Base-by-base conservation (phyloP, 2,797 vertebrate genomes). In the Oophaga sylvatica region DNA sequence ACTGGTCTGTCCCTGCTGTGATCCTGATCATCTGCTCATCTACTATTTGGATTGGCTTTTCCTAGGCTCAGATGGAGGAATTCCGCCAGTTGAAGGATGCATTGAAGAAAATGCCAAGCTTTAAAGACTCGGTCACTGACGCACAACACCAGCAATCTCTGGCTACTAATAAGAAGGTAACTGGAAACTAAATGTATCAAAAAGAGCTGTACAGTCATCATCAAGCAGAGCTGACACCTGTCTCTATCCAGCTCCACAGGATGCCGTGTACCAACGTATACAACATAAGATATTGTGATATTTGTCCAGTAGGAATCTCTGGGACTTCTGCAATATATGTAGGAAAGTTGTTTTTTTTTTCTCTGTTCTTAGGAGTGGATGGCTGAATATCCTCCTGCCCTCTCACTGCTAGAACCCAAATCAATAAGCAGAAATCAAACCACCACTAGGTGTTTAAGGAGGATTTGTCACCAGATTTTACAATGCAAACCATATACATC, bases 11-110 rank as follows among this genome's bases (percentile, higher is more conserved):
- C 48, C 71, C 16, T 70, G 68, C 68, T 9, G 16, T 70, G 29
- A 17, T 1, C 67, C 71, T 75, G 68, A 71, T 41, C 56, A 31
- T 7, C n/a, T 22, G 29, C 57, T 79, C 78, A 35, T 63, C 31
- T 48, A 45, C 60, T n/a, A 22, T 41, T 29, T 13, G n/a, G 7
- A 85, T 48, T 88, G 1, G 0, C 17, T 22, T 29, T 17, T 26
- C n/a, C 35, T 89, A 95, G 94, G 88, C 91, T 4, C 94, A 94
- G 90, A 91, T 94, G 91, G 92, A 94, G 16, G 94, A 95, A 90
- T 95, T 94, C 90, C 91, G 93, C 68, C 94, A 95, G 91, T 90
- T 94, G 22, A 95, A 93, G 88, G 93, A 94, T 35, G 91, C 92
- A 29, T 91, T 94, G 0, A 93, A 93, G 83, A 95, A 90, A 90